Evolutionary conservation across 2,797 vertebrate genomes (phyloP).

Genomic region (Sebastes diploproa): DNA sequence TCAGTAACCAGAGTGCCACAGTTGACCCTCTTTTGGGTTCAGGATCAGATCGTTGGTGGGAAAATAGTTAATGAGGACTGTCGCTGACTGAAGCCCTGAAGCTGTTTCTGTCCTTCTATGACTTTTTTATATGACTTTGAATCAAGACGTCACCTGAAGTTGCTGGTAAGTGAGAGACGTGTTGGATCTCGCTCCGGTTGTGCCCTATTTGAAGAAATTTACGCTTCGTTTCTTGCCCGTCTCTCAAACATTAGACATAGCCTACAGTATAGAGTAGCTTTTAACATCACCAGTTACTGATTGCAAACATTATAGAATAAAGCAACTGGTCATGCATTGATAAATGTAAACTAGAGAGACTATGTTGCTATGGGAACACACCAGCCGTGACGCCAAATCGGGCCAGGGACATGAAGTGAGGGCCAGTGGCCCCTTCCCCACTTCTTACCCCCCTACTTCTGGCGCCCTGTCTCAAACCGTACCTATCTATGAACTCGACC

Average conservation of each 20-base stretch:
- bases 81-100: background rate
- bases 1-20: background rate
- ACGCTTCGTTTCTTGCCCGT: background rate
- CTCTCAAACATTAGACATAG: background rate
- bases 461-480: background rate
- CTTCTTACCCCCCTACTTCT: background rate
- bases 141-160: background rate
- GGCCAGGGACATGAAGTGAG: too few species aligned
- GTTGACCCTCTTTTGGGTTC: background rate
- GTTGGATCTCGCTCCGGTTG: slow-evolving; percentile 1
- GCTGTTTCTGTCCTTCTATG: background rate
- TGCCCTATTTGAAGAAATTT: background rate
- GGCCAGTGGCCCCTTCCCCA: too few species aligned
- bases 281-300: background rate
- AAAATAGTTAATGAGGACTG: background rate
- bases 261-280: background rate
- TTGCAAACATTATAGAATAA: background rate
- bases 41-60: background rate
- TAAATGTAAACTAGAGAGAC: background rate
- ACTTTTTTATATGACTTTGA: background rate
- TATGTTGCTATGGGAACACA: too few species aligned
- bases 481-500: background rate
- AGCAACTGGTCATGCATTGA: background rate
- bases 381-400: background rate
- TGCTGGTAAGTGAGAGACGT: background rate